Base-by-base conservation (phyloP, 2,797 vertebrate genomes). In the Pseudocheirus occidentalis region DNA sequence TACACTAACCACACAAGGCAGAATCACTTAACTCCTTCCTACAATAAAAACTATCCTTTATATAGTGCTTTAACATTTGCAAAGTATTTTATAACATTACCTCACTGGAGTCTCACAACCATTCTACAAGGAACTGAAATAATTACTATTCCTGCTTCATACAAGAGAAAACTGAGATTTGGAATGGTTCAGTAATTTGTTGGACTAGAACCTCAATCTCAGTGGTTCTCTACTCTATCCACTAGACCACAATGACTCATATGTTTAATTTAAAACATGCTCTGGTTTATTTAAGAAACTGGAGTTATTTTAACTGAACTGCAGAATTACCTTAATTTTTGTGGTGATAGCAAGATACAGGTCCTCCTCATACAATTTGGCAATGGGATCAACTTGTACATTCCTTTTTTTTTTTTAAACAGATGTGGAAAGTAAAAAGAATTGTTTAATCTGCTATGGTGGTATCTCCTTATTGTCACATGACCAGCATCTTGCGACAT, bases 1-100 rank as follows among this genome's bases (percentile, higher is more conserved):
- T 96, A 93, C 10, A 89, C 57, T 66, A 96, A 95, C 92, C 55
- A 94, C 53, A 95, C 87, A 93, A 96, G 50, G 73, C 40, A 89
- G 73, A 58, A 90, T 12, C 21, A 7, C 94, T 55, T 58, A 62
- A 95, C 12, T 29, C 5, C 73, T 87, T 27, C 40, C 73, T 87
- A 87, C 10, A 27, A 87, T 87, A 87, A 87, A 81, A 87, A 28
- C 40, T 87, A 50, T 5, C 10, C 27, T 50, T 87, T 87, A 27
- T 87, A 87, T 50, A 50, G 73, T 12, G 73, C 73, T 87, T 87
- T 27, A 87, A 87, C 73, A 87, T 87, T 81, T 50, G 40, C 18
- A 87, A 81, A 81, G 24, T 87, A 34, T 3, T 24, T 87, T 50
- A 87, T 87, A 27, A 46, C 18, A 87, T 50, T 87, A 87, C 46